Evolutionary conservation across 2,888 invertebrate genomes (phyloP).

Genomic region (Platycheirus rosarum): DNA sequence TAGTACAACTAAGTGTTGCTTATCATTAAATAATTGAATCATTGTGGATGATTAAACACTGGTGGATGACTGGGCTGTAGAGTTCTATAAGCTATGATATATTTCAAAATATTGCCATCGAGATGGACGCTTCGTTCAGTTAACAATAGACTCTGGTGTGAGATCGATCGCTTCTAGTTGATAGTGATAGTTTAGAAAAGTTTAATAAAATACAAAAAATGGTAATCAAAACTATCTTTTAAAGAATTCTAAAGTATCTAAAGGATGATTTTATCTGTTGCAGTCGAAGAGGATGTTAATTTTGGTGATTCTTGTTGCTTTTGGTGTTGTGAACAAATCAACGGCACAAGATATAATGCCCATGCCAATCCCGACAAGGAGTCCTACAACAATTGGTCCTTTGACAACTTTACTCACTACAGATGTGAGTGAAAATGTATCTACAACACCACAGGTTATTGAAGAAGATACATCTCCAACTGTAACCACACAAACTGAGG

Average conservation of each 20-base stretch:
- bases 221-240: constrained; percentile 20
- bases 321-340: constrained; percentile 8
- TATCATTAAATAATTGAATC: constrained; percentile 34
- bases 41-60: constrained; percentile 52
- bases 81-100: constrained; percentile 43
- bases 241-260: not conserved
- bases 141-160: constrained; percentile 41
- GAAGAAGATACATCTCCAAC: not conserved
- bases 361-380: not conserved
- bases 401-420: constrained; percentile 1
- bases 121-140: constrained; percentile 48
- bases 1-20: constrained; percentile 22
- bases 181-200: constrained; percentile 1
- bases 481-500: constrained; percentile 22
- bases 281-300: constrained; percentile 30
- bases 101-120: constrained; percentile 40
- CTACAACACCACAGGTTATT: constrained; percentile 8
- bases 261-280: constrained; percentile 5
- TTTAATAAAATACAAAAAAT: too few species aligned
- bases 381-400: constrained; percentile 16
- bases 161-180: constrained; percentile 49
- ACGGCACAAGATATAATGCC: constrained; percentile 51
- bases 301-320: constrained; percentile 29
- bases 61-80: constrained; percentile 48
- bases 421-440: constrained; percentile 2